Evolutionary conservation across 2,797 vertebrate genomes (phyloP), one percentile per base, ranked within the genome.

Genomic region (Meda fulgida): DNA sequence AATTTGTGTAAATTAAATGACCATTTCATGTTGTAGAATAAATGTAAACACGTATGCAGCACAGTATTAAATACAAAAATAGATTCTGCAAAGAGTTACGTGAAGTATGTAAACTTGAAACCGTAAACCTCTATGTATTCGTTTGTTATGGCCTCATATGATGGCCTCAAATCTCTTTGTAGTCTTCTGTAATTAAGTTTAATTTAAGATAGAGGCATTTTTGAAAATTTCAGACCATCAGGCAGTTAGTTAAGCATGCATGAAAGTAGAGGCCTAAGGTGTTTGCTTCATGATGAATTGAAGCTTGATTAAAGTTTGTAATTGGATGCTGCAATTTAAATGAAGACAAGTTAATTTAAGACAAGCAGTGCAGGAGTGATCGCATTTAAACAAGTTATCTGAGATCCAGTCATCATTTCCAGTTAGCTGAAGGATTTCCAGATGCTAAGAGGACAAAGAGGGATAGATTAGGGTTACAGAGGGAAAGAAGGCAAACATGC

Each of bases 311-410:
- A 87, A 88, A 63, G 85, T 89, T 89, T 85, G 78, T 85, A 89
- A 89, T 88, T 80, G 67, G 86, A 87, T 63, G 92, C 93, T 93
- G 89, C 65, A 94, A 93, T 87, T 89, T 81, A 94, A 93, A 89
- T 89, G 90, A 90, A 92, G 53, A 87, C 80, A 86, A 67, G 90
- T 93, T 92, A 89, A 93, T 94, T 82, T 89, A 89, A 82, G 90
- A 84, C 87, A 90, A 83, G 87, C 85, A 86, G 85, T 70, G 89
- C 79, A 84, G 14, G 65, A 87, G 81, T 18, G 84, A 84, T 69
- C 83, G 65, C 78, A 69, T 72, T 86, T 78, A 90, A 87, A 89
- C 46, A 48, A 26, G 78, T 87, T 80, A 89, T 79, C 86, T 85
- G 84, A 88, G 73, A 72, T 78, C 76, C 87, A 82, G 83, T 88